Base-by-base conservation (phyloP, 2,797 vertebrate genomes). In the Anisognathus igniventris region DNA sequence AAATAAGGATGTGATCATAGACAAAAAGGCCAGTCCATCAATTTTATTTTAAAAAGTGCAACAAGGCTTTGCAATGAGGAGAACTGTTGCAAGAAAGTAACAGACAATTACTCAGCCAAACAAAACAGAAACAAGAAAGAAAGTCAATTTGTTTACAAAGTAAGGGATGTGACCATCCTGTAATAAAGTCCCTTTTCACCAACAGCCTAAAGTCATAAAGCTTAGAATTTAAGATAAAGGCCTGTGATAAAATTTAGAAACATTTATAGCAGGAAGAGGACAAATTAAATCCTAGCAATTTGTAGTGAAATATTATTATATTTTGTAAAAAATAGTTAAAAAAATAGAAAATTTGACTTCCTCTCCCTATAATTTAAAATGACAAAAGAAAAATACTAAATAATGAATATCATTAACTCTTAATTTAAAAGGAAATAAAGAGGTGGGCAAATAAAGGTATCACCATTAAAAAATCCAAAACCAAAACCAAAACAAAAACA, bases 131-230 rank as follows among this genome's bases (percentile, higher is more conserved):
- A 50, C 9, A 20, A 86, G 82, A 76, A 93, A 86, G 30, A 85
- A 96, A 96, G 87, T 40, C 27, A 90, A 93, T 93, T 96, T 95
- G 90, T 95, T 96, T 95, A 75, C 91, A 91, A 92, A 87, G 65
- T 48, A 72, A 93, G 66, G 28, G 47, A 87, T 88, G 53, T 89
- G 86, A 86, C 72, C 6, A 12, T 71, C 51, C 30, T 28, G 21
- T 87, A 96, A 92, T 89, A 93, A 96, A 91, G 77, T 92, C 54
- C n/a, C n/a, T 84, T 90, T 68, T 44, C 44, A 96, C 58, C 68
- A 88, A 70, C 7, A 82, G 12, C 42, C 84, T 70, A 57, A 60
- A 91, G 61, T 56, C 22, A 62, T 74, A 85, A 94, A 87, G 10
- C 42, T 60, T 80, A 86, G 27, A 91, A 78, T 51, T 48, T 58